Conservation (phyloP, 1,140 invertebrate species). For the Zaprionus lachaisei region DNA sequence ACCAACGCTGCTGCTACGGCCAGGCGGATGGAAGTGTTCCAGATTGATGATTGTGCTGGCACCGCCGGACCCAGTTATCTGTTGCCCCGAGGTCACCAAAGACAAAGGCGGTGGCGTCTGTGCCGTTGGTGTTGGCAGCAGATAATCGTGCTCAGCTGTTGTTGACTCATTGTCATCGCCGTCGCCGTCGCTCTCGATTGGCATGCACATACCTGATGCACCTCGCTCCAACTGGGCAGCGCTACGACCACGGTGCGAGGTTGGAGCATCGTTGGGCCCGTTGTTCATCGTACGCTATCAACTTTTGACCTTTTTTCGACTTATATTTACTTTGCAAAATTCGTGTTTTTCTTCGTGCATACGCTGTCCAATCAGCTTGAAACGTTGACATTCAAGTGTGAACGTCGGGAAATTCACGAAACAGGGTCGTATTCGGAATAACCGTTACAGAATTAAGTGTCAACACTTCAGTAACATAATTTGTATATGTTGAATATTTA, state of each 20-base stretch:
- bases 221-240: slow-evolving; percentile 13
- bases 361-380: slow-evolving; percentile 30
- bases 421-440: not conserved
- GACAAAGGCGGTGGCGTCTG: slow-evolving; percentile 23
- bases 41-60: slow-evolving; percentile 49
- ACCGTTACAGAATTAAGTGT: slow-evolving; percentile 11
- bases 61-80: slow-evolving; percentile 10
- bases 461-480: not conserved
- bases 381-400: slow-evolving; percentile 34
- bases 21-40: slow-evolving; percentile 39
- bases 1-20: slow-evolving; percentile 46
- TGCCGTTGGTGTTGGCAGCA: slow-evolving; percentile 49
- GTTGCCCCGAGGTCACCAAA: slow-evolving; percentile 36
- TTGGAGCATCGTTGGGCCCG: slow-evolving; percentile 56
- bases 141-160: slow-evolving; percentile 64
- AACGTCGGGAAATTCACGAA: not conserved
- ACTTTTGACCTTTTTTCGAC: not conserved
- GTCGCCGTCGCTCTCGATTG: slow-evolving; percentile 61
- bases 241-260: slow-evolving; percentile 37
- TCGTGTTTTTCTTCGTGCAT: slow-evolving; percentile 29
- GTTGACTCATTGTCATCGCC: slow-evolving; percentile 72
- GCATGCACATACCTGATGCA: slow-evolving; percentile 49
- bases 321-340: slow-evolving; percentile 28
- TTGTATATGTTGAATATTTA: not conserved
- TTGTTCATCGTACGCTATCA: slow-evolving; percentile 54